A percentile compares a stretch with the other conserved stretches of the same genome.
phyloP scores from a whole-genome alignment of 30 jellyfish, hydroid and myxozoan species.

The Morbakka virulenta region DNA sequence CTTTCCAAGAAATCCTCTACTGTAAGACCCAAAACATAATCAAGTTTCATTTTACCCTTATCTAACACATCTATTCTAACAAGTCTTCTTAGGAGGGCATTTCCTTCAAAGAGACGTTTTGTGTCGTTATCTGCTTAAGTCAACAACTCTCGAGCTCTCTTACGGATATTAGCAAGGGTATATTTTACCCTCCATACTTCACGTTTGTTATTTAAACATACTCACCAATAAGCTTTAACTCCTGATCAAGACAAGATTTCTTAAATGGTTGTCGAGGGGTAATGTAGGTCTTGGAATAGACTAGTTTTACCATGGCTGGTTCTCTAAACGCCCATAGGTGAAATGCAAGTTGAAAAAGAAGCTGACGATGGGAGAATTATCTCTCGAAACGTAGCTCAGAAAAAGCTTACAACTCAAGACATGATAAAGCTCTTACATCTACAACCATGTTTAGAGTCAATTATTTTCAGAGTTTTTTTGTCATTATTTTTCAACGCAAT shows the following conservation, averaged over 20 bases:
- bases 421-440: too few species aligned
- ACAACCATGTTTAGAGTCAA: too few species aligned
- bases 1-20: conserved; percentile 97
- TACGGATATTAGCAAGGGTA: conserved; percentile 92
- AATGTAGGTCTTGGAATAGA: conserved; percentile 84
- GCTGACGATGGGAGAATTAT: too few species aligned
- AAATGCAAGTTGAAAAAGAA: too few species aligned
- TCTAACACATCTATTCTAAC: conserved; percentile 94
- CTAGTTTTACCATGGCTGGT: conserved; percentile 93
- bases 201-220: conserved; percentile 93
- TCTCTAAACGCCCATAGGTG: too few species aligned
- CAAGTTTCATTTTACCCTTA: conserved; percentile 93
- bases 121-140: conserved; percentile 92
- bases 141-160: conserved; percentile 97
- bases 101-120: conserved; percentile 97
- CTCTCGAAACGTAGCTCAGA: too few species aligned
- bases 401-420: too few species aligned
- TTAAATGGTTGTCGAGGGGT: conserved; percentile 99
- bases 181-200: conserved; percentile 99
- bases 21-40: conserved; percentile 90
- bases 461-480: too few species aligned
- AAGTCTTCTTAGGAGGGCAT: conserved; percentile 94
- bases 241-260: conserved; percentile 99
- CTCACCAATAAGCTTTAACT: conserved; percentile 94
- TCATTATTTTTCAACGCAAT: too few species aligned